Evolutionary conservation across 37 sponge, comb jelly and placozoan species (phyloP).

Genomic region (Dysidea cf. avara): DNA sequence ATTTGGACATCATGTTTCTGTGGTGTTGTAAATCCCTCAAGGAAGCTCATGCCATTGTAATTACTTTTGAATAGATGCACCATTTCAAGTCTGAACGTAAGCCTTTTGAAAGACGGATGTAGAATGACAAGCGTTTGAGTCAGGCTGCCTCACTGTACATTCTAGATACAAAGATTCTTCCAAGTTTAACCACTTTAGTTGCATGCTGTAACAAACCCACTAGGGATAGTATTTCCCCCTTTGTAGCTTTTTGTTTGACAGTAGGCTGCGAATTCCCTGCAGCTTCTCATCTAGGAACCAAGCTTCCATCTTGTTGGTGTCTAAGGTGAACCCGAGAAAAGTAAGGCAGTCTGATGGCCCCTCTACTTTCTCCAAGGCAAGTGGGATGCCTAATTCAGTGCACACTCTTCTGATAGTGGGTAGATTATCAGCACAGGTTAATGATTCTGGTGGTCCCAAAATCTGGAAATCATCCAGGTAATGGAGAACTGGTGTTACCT

Average conservation of each 20-base stretch:
- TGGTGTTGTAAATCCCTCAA: too few relatives aligned
- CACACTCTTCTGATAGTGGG: slow-evolving; percentile 1
- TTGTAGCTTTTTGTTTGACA: too few relatives aligned
- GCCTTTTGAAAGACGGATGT: slow-evolving; percentile 6
- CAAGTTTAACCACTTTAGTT: slow-evolving; percentile 26
- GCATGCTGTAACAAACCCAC: background rate
- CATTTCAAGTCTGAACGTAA: slow-evolving; percentile 19
- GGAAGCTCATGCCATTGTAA: slow-evolving; percentile 14
- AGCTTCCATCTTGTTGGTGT: slow-evolving; percentile 17
- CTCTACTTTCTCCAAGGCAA: slow-evolving; percentile 38
- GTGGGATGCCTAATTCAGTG: slow-evolving; percentile 31
- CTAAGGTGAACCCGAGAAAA: slow-evolving; percentile 34
- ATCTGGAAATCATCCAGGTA: slow-evolving; percentile 37
- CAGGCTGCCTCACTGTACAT: too few relatives aligned
- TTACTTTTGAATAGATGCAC: background rate
- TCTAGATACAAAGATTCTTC: too few relatives aligned
- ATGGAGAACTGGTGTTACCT: background rate
- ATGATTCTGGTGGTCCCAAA: slow-evolving; percentile 33
- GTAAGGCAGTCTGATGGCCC: slow-evolving; percentile 32
- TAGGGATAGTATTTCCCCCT: too few relatives aligned
- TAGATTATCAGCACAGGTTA: background rate
- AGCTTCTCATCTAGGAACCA: slow-evolving; percentile 46
- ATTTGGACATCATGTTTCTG: background rate
- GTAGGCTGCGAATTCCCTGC: background rate
- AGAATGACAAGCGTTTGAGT: too few relatives aligned